Percentiles rank a stretch among this genome's conserved stretches.
phyloP scores from a whole-genome alignment of 1,140 invertebrate genomes.

The Diabrotica virgifera region DNA sequence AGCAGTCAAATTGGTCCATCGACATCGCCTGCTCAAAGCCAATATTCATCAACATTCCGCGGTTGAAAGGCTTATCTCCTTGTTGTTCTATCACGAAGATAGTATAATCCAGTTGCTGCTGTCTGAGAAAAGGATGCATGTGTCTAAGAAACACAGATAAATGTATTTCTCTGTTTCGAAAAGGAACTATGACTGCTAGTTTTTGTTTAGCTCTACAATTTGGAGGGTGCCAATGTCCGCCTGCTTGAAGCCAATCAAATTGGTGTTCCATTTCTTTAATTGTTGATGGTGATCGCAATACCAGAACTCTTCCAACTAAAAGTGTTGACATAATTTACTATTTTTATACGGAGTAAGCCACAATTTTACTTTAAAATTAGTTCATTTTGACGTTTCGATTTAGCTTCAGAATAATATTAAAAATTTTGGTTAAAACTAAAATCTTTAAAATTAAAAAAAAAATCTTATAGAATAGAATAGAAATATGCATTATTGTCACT shows the following conservation, averaged over 20 bases:
- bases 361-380: no score
- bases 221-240: constrained; percentile 73
- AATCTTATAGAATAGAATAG: no score
- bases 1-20: constrained; percentile 78
- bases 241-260: constrained; percentile 57
- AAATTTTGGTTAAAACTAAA: no score
- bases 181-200: constrained; percentile 88
- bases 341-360: no score
- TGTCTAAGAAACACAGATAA: constrained; percentile 79
- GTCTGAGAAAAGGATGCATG: constrained; percentile 86
- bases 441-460: no score
- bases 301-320: no score
- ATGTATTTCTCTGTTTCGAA: constrained; percentile 80
- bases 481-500: no score
- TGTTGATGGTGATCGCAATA: no score
- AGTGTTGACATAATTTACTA: no score
- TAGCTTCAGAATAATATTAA: no score
- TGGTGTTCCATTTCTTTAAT: constrained; percentile 40
- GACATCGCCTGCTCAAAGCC: constrained; percentile 85
- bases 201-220: constrained; percentile 71
- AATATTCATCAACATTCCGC: constrained; percentile 91
- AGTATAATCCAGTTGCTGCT: constrained; percentile 88
- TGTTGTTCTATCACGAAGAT: constrained; percentile 94
- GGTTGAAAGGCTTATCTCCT: constrained; percentile 78
- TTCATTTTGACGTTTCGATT: no score